Evolutionary conservation across 2,113 vertebrate species (phyloP).

Genomic region (Hoplias malabaricus): DNA sequence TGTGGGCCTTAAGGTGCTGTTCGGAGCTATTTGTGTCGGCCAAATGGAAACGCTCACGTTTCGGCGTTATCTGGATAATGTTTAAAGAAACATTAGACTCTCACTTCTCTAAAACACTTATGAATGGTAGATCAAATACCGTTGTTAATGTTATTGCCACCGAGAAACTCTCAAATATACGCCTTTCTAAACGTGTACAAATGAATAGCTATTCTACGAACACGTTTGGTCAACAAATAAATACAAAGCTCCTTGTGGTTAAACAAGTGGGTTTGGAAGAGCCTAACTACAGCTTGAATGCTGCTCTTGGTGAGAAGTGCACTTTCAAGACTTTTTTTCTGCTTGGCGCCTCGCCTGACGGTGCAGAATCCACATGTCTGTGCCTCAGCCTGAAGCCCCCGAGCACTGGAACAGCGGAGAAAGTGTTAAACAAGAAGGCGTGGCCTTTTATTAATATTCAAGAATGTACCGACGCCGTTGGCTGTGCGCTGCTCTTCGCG

Average conservation of each 20-base stretch:
- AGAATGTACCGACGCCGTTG: conserved; percentile 34
- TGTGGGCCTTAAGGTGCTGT: conserved; percentile 49
- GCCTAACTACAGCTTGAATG: too few species aligned
- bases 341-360: conserved; percentile 48
- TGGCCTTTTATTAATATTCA: conserved; percentile 1
- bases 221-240: too few species aligned
- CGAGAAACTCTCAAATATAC: background rate
- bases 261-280: too few species aligned
- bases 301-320: background rate
- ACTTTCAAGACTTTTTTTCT: background rate
- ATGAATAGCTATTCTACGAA: too few species aligned
- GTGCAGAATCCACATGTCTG: conserved; percentile 24
- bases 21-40: conserved; percentile 43
- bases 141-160: too few species aligned
- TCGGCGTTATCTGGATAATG: background rate
- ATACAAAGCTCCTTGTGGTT: too few species aligned
- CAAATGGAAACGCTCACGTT: conserved; percentile 51
- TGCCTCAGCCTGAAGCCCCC: background rate
- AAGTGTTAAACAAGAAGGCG: conserved; percentile 23
- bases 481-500: background rate
- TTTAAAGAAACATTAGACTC: background rate
- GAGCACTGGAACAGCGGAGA: background rate
- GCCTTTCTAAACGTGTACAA: too few species aligned
- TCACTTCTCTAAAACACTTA: too few species aligned
- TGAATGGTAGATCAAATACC: too few species aligned